These are phyloP conservation scores for Myiozetetes cayanensis DNA, from an alignment of 2,113 vertebrate genomes.

Conservation along the genomic window DNA sequence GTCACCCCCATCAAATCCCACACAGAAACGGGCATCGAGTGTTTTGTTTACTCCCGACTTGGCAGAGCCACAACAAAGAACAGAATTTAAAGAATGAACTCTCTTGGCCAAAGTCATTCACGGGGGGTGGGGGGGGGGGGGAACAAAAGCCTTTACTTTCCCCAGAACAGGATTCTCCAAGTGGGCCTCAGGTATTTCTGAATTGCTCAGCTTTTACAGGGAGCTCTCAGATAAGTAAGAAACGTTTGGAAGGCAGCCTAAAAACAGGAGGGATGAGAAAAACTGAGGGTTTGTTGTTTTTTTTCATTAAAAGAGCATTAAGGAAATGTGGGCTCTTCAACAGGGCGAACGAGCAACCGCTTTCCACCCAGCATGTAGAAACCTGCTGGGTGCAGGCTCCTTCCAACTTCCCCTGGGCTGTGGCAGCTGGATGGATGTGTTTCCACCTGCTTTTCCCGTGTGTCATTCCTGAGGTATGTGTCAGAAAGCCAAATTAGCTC, in stretches of 20 bases:
- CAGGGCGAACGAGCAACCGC: constrained; percentile 4
- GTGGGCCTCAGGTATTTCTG: constrained; percentile 23
- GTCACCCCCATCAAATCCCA: constrained; percentile 46
- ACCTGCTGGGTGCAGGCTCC: constrained; percentile 68
- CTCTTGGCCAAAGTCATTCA: constrained; percentile 33
- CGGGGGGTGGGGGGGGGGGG: too few species aligned
- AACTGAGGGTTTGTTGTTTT: neutral
- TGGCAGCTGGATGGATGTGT: constrained; percentile 68
- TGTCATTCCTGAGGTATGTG: constrained; percentile 64
- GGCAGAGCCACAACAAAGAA: constrained; percentile 50
- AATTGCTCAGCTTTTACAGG: constrained; percentile 9
- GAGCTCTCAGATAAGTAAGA: constrained; percentile 3
- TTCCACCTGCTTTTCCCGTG: constrained; percentile 67
- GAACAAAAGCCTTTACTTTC: constrained; percentile 64
- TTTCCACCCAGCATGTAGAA: constrained; percentile 64
- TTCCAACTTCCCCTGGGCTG: constrained; percentile 67
- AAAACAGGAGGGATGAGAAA: constrained; percentile 1
- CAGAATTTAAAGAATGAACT: constrained; percentile 64
- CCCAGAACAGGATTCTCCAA: constrained; percentile 25
- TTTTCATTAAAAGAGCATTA: constrained; percentile 48
- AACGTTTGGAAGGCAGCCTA: neutral
- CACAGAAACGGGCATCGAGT: constrained; percentile 46
- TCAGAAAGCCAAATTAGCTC: constrained; percentile 64
- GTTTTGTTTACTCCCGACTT: constrained; percentile 58
- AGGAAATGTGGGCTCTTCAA: constrained; percentile 16